phyloP scores from a whole-genome alignment of 2,113 vertebrate genomes.

The Vulpes vulpes region DNA sequence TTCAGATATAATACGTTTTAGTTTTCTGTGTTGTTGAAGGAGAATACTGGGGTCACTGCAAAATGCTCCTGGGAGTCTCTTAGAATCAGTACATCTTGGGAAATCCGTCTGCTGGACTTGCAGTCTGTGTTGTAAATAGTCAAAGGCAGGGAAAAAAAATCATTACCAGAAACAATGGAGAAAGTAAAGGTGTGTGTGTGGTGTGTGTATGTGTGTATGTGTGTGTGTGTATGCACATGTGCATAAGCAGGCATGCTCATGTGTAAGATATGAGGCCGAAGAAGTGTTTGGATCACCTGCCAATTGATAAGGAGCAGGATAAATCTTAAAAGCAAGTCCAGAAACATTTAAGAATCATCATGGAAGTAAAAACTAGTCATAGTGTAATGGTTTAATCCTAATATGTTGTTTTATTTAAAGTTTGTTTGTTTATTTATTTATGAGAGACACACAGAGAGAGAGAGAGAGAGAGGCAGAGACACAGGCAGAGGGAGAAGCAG shows the following conservation, averaged over 20 bases:
- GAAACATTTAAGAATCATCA: background rate
- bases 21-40: slow-evolving; percentile 17
- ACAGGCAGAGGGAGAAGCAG: too few species aligned
- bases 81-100: background rate
- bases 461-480: too few species aligned
- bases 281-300: background rate
- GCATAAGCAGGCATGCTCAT: background rate
- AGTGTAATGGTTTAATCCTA: background rate
- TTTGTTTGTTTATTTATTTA: too few species aligned
- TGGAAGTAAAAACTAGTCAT: background rate
- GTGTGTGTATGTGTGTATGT: background rate
- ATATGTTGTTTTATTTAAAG: background rate
- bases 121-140: background rate
- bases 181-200: background rate
- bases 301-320: background rate
- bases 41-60: background rate
- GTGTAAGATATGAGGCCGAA: background rate
- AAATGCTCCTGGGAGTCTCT: background rate
- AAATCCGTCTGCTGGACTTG: background rate
- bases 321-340: background rate
- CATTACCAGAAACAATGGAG: background rate
- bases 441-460: too few species aligned
- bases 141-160: background rate
- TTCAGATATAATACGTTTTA: slow-evolving; percentile 47
- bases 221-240: background rate